These are phyloP conservation scores for Stercorarius parasiticus DNA, from an alignment of 2,113 vertebrate species.

Conservation along the genomic window DNA sequence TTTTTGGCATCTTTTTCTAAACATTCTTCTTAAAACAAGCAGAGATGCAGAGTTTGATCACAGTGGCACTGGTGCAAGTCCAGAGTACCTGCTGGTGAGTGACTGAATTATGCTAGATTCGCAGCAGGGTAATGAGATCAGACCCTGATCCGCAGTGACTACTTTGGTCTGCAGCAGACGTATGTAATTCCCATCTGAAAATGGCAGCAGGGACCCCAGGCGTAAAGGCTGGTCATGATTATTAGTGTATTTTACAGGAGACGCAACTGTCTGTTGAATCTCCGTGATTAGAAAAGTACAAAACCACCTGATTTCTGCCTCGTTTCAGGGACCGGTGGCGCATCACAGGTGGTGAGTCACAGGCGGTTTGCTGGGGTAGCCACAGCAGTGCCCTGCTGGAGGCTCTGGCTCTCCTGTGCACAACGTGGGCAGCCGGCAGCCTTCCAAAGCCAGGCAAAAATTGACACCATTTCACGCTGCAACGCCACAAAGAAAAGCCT, in stretches of 20 bases:
- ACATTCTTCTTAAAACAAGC: background rate
- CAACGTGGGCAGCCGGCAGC: background rate
- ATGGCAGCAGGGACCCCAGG: background rate
- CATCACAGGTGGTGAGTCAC: background rate
- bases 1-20: background rate
- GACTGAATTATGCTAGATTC: constrained; percentile 11
- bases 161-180: background rate
- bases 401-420: background rate
- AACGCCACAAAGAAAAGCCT: background rate
- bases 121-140: constrained; percentile 37
- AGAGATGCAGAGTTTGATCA: background rate
- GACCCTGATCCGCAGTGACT: background rate
- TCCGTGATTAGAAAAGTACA: background rate
- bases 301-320: background rate
- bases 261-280: background rate
- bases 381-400: background rate
- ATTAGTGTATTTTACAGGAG: background rate
- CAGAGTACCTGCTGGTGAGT: background rate
- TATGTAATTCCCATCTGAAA: background rate
- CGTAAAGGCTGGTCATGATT: background rate
- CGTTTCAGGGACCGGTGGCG: fast-evolving
- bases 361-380: background rate
- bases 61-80: background rate
- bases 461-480: background rate
- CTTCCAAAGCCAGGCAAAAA: background rate